Conservation (phyloP, 2,888 invertebrate genomes). For the Drosophila percnosoma region DNA sequence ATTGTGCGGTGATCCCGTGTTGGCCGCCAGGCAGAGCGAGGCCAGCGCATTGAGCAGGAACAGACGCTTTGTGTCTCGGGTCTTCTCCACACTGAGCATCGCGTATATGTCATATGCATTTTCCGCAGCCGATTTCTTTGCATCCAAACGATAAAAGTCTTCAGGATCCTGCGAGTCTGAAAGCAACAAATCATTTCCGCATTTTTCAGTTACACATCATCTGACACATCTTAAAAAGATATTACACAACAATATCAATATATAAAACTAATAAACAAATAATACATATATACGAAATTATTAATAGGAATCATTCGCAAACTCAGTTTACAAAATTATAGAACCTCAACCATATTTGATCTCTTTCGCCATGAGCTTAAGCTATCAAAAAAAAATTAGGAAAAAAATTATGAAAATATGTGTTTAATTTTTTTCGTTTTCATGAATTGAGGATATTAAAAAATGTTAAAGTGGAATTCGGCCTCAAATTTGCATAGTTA, state of each 20-base stretch:
- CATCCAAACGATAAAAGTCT: constrained; percentile 88
- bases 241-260: background rate
- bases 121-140: constrained; percentile 87
- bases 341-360: background rate
- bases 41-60: constrained; percentile 95
- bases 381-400: background rate
- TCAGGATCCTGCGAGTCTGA: constrained; percentile 85
- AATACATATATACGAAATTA: background rate
- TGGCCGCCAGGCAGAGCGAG: constrained; percentile 86
- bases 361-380: background rate
- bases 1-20: constrained; percentile 58
- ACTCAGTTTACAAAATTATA: background rate
- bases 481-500: background rate
- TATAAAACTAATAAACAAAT: background rate
- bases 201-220: background rate
- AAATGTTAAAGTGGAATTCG: background rate
- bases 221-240: background rate
- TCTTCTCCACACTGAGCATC: constrained; percentile 86
- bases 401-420: background rate
- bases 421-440: background rate
- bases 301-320: background rate
- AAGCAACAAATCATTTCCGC: constrained; percentile 9
- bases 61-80: constrained; percentile 91
- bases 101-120: constrained; percentile 88
- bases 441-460: background rate